These are phyloP conservation scores for Tachyglossus aculeatus DNA, from an alignment of 2,797 vertebrate species.

Conservation along the genomic window DNA sequence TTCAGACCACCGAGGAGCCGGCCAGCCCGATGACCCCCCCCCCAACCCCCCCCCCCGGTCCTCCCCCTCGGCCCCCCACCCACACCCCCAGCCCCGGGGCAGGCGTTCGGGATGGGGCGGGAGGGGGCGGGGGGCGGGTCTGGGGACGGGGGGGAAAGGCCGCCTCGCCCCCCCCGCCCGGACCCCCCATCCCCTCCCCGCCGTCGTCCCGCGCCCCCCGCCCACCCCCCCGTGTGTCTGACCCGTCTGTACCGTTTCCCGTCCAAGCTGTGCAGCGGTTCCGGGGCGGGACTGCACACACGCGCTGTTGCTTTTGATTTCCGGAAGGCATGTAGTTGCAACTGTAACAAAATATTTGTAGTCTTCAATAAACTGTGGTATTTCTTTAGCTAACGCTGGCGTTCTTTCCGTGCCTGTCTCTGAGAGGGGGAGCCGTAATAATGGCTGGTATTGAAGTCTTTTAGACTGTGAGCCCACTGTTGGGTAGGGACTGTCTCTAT, in stretches of 20 bases:
- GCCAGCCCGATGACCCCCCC: conserved; percentile 61
- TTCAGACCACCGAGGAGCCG: conserved; percentile 63
- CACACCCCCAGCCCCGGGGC: conserved; percentile 19
- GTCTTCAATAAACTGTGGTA: conserved; percentile 71
- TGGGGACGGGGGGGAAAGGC: too few species aligned
- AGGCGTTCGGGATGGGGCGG: too few species aligned
- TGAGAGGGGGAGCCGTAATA: conserved; percentile 60
- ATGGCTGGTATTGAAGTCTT: too few species aligned
- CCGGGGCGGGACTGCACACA: conserved; percentile 63
- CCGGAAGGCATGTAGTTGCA: conserved; percentile 70
- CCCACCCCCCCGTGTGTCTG: conserved; percentile 47
- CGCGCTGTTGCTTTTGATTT: conserved; percentile 68
- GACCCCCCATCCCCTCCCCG: too few species aligned
- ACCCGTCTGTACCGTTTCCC: conserved; percentile 64
- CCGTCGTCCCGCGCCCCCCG: conserved; percentile 1
- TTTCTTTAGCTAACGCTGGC: conserved; percentile 71
- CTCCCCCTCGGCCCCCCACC: conserved; percentile 33
- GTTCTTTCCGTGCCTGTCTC: conserved; percentile 69
- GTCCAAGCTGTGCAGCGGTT: conserved; percentile 57
- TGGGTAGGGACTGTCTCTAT: too few species aligned
- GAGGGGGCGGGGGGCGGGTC: too few species aligned
- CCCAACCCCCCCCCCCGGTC: not conserved
- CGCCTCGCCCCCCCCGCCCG: too few species aligned
- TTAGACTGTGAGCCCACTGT: too few species aligned
- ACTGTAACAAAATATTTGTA: conserved; percentile 70